A percentile compares a stretch with the other conserved stretches of the same genome.
These are phyloP conservation scores for Chloebia gouldiae DNA, from an alignment of 2,113 vertebrate species.

Conservation along the genomic window DNA sequence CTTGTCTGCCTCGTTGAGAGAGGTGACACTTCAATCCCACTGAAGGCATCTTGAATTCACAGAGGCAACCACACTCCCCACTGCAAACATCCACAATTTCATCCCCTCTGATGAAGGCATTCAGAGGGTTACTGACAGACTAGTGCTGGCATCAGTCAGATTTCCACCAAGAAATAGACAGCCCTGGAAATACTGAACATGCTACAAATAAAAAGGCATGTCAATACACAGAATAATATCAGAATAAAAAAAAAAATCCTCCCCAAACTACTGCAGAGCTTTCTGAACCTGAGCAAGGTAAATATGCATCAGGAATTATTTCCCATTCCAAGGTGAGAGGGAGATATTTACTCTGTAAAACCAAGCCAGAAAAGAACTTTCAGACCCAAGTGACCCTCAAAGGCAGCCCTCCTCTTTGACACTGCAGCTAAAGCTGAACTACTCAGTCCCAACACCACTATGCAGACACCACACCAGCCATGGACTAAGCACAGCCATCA, in stretches of 20 bases:
- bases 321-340: not conserved
- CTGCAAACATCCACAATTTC: not conserved
- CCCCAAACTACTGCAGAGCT: not conserved
- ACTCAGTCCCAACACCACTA: rapidly evolving
- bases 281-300: not conserved
- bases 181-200: not conserved
- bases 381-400: not conserved
- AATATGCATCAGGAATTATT: not conserved
- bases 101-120: not conserved
- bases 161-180: not conserved
- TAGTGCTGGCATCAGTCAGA: not conserved
- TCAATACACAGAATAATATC: not conserved
- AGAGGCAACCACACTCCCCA: not conserved
- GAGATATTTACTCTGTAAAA: not conserved
- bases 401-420: not conserved
- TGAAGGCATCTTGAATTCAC: not conserved
- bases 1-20: not conserved
- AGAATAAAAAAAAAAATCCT: not conserved
- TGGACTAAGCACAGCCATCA: not conserved
- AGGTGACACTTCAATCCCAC: not conserved
- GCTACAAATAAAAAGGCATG: not conserved
- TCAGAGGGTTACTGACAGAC: not conserved
- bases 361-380: not conserved
- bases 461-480: not conserved
- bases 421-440: rapidly evolving